Percentiles rank a stretch among this genome's conserved stretches.
phyloP scores from a whole-genome alignment of 1,140 invertebrate species.

The Caenorhabditis latens region DNA sequence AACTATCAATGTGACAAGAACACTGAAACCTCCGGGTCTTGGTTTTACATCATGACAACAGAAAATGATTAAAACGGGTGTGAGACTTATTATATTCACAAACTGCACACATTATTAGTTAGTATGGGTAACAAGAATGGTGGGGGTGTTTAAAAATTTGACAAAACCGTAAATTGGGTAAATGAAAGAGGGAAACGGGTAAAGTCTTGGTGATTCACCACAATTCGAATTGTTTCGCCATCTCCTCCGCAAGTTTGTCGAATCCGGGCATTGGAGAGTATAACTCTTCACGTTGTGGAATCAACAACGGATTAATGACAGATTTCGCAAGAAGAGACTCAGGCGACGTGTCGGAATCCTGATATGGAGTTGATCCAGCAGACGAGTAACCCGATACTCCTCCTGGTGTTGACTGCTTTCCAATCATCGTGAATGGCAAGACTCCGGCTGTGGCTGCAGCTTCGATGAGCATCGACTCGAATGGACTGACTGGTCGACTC shows the following conservation, averaged over 20 bases:
- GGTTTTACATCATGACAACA: background rate
- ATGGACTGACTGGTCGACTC: conserved; percentile 18
- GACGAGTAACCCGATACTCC: conserved; percentile 8
- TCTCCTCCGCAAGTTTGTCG: background rate
- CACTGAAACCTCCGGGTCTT: background rate
- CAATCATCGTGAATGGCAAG: conserved; percentile 3
- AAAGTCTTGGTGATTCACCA: background rate
- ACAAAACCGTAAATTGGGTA: background rate
- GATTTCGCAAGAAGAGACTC: conserved; percentile 1
- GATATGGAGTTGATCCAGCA: conserved; percentile 11
- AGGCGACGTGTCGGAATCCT: background rate
- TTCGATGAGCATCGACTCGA: conserved; percentile 32
- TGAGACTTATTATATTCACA: conserved; percentile 35
- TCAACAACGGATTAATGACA: background rate
- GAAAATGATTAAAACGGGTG: too few relatives aligned
- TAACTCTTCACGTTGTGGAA: background rate
- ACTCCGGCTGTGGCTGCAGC: background rate
- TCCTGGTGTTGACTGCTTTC: conserved; percentile 2
- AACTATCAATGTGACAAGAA: conserved; percentile 19
- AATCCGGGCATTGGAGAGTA: background rate
- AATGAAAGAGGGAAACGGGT: background rate
- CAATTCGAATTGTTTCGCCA: conserved; percentile 6
- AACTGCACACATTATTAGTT: conserved; percentile 46
- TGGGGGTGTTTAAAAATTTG: background rate
- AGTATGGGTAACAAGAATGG: conserved; percentile 4